A percentile compares a stretch with the other conserved stretches of the same genome.
Evolutionary conservation across 2,113 vertebrate species (phyloP).

Genomic region (Xenopus tropicalis): UCB_Xtro_10.0 CM004449.2:102032001-102032500

Average conservation of each 20-base stretch:
- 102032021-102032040: no score
- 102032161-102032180: background rate
- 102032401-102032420: background rate
- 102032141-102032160: no score
- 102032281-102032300: slow-evolving; percentile 7
- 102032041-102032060: no score
- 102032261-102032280: slow-evolving; percentile 5
- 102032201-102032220: slow-evolving; percentile 28
- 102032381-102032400: background rate
- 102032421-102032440: background rate
- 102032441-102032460: slow-evolving; percentile 7
- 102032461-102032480: background rate
- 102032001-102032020: no score
- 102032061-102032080: no score
- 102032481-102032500: background rate
- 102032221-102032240: background rate
- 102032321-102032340: slow-evolving; percentile 1
- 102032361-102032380: background rate
- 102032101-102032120: no score
- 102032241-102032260: background rate
- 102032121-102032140: no score
- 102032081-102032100: no score
- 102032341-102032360: background rate
- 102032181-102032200: background rate
- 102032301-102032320: slow-evolving; percentile 14